Evolutionary conservation across 2,113 vertebrate genomes (phyloP), one percentile per base, ranked within the genome.

Genomic region (Cryptoleucopteryx plumbea): DNA sequence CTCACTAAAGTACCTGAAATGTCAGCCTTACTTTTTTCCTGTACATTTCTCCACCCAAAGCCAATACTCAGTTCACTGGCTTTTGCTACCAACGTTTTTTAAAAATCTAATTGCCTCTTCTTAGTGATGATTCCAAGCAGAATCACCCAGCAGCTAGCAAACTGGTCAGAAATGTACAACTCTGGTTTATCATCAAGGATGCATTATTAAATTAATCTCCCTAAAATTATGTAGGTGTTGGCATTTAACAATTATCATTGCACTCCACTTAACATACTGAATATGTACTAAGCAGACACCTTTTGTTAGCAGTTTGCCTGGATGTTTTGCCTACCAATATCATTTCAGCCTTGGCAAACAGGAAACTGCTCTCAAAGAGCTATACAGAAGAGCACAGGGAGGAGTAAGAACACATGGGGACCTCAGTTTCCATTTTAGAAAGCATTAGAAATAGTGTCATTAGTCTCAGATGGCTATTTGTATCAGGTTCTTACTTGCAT

Each of bases 361-460:
- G 14, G 8, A 42, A 9, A 31, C 6, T 43, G n/a, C 36, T 73
- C 72, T 85, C 18, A 59, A 68, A 50, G 20, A 63, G 29, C 36
- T 62, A 50, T 4, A 63, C 4, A 11, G 21, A 40, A 74, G 8
- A 82, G 52, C n/a, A 42, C 17, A 59, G 7, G 26, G 32, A 91
- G 7, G 11, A 67, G 9, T 21, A 85, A 13, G 40, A 79, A 85
- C 2, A 2, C 20, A 47, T 1, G 43, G 17, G 13, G n/a, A 86
- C 20, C 55, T 81, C 32, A 22, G 38, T 6, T 77, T 22, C 31
- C 31, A 5, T 10, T 65, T 47, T 4, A 90, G 23, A 90, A 50
- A 74, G 61, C 4, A 4, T 68, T 0, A 59, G 7, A 85, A 67
- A 42, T 16, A 43, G 7, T 0, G 1, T 36, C 10, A 17, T 34